Conservation (phyloP, 2,113 vertebrate genomes). For the Amazona guildingii region DNA sequence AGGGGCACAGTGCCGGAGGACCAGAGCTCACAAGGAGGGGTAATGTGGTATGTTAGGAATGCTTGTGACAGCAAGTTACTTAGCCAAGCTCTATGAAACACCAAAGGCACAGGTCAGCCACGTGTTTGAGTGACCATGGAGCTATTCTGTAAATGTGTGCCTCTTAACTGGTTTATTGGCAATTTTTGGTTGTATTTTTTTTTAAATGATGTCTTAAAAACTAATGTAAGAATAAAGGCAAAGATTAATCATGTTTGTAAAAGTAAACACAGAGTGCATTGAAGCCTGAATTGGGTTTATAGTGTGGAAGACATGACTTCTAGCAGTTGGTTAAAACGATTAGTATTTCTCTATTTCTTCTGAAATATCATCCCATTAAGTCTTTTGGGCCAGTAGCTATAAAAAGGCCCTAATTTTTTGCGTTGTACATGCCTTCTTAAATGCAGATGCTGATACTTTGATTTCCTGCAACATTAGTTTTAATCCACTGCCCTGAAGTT, state of each 20-base stretch:
- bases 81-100: background rate
- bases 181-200: background rate
- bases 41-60: background rate
- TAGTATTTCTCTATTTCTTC: background rate
- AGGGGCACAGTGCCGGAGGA: background rate
- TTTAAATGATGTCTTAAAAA: background rate
- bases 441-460: background rate
- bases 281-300: background rate
- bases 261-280: background rate
- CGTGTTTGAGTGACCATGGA: background rate
- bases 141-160: background rate
- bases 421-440: background rate
- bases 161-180: background rate
- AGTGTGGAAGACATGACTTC: background rate
- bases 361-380: background rate
- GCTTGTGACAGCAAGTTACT: background rate
- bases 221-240: background rate
- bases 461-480: background rate
- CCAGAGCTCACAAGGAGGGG: background rate
- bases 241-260: background rate
- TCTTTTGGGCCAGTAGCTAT: background rate
- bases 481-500: background rate
- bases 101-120: background rate
- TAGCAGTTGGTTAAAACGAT: background rate
- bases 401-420: background rate